phyloP scores from a whole-genome alignment of 1,140 invertebrate species.

The Drosophila nebulosa region DNA sequence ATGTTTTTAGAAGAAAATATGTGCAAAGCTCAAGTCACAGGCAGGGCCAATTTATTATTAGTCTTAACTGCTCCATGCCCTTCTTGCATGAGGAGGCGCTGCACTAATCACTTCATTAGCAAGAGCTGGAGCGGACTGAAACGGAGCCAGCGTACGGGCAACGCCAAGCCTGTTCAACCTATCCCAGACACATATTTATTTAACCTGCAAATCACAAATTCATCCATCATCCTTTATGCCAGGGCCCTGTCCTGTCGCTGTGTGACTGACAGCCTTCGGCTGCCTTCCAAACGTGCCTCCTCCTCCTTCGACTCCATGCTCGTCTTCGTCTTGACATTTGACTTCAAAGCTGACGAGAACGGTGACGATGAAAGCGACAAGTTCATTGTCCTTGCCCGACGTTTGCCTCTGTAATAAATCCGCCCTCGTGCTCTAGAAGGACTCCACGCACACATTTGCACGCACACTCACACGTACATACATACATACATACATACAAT shows the following conservation, averaged over 20 bases:
- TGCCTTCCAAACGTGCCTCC: conserved; percentile 37
- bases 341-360: conserved; percentile 69
- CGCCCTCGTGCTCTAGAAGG: conserved; percentile 47
- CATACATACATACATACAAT: too few relatives aligned
- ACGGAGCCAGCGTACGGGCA: not conserved
- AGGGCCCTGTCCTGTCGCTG: conserved; percentile 23
- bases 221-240: conserved; percentile 75
- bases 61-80: not conserved
- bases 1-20: conserved; percentile 12
- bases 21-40: conserved; percentile 28
- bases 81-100: conserved; percentile 62
- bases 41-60: conserved; percentile 55
- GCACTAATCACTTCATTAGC: conserved; percentile 79
- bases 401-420: conserved; percentile 58
- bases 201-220: conserved; percentile 79
- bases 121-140: conserved; percentile 12
- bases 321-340: conserved; percentile 64
- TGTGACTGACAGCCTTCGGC: conserved; percentile 53
- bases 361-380: conserved; percentile 71
- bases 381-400: conserved; percentile 71
- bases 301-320: conserved; percentile 37
- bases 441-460: conserved; percentile 26
- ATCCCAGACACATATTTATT: conserved; percentile 59
- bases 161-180: not conserved
- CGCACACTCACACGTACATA: not conserved